These are phyloP conservation scores for Allobates femoralis DNA, from an alignment of 2,797 vertebrate species.

Conservation along the genomic window DNA sequence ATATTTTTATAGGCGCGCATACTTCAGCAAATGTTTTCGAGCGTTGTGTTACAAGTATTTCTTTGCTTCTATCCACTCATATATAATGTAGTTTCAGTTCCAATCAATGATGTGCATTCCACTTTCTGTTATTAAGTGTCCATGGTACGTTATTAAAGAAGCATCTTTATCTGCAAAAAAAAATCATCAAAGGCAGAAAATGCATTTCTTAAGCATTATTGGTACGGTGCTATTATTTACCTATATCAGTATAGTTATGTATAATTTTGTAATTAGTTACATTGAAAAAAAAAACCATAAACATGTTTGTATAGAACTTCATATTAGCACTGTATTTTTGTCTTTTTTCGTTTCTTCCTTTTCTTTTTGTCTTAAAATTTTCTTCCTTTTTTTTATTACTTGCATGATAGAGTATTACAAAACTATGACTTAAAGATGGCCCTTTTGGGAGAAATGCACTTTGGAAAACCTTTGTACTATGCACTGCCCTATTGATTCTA, in stretches of 20 bases:
- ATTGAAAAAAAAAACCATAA: slow-evolving; percentile 75
- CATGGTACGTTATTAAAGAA: slow-evolving; percentile 73
- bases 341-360: slow-evolving; percentile 64
- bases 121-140: slow-evolving; percentile 86
- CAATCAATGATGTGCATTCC: slow-evolving; percentile 99
- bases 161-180: slow-evolving; percentile 71
- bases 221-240: slow-evolving; percentile 92
- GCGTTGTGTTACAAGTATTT: slow-evolving; percentile 54
- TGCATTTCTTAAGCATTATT: slow-evolving; percentile 78
- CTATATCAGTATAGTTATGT: slow-evolving; percentile 82
- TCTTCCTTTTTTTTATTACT: slow-evolving; percentile 74
- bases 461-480: slow-evolving; percentile 99
- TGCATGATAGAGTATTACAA: slow-evolving; percentile 84
- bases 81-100: slow-evolving; percentile 68
- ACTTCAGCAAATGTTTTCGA: slow-evolving; percentile 41
- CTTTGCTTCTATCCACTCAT: slow-evolving; percentile 59
- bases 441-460: slow-evolving; percentile 98
- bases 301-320: slow-evolving; percentile 79
- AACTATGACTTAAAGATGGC: slow-evolving; percentile 81
- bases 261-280: slow-evolving; percentile 83
- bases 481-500: slow-evolving; percentile 99
- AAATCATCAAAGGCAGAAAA: slow-evolving; percentile 70
- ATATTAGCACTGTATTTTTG: slow-evolving; percentile 77
- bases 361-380: slow-evolving; percentile 69
- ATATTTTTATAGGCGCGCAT: slow-evolving; percentile 62